phyloP scores from a whole-genome alignment of 1,140 invertebrate species.

The Saxidomus purpurata region DNA sequence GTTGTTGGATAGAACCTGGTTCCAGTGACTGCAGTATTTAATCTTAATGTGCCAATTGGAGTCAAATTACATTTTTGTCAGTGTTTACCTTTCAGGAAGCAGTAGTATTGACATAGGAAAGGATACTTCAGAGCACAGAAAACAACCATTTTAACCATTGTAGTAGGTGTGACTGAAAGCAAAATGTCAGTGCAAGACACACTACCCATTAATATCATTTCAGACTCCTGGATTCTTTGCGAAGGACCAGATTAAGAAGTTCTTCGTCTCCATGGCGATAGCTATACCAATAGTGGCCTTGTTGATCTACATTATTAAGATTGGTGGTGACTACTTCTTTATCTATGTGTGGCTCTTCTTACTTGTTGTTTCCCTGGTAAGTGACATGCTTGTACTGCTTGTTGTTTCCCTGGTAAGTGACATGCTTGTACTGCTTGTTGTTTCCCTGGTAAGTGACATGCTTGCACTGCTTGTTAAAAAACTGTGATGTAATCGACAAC shows the following conservation, averaged over 20 bases:
- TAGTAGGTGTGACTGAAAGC: too few relatives aligned
- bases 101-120: too few relatives aligned
- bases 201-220: too few relatives aligned
- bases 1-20: too few relatives aligned
- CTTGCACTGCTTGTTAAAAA: conserved; percentile 93
- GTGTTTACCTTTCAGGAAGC: too few relatives aligned
- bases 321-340: conserved; percentile 94
- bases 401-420: conserved; percentile 88
- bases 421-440: conserved; percentile 94
- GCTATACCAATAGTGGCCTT: conserved; percentile 93
- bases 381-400: conserved; percentile 93
- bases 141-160: too few relatives aligned
- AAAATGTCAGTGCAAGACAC: too few relatives aligned
- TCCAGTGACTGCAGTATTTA: too few relatives aligned
- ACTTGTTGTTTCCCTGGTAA: conserved; percentile 89
- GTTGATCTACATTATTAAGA: conserved; percentile 95
- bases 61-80: too few relatives aligned
- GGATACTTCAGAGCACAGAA: too few relatives aligned
- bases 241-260: conserved; percentile 97
- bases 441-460: conserved; percentile 89
- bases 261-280: conserved; percentile 93
- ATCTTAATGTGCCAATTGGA: too few relatives aligned
- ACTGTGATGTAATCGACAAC: too few relatives aligned
- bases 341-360: conserved; percentile 97
- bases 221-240: conserved; percentile 96